phyloP scores from a whole-genome alignment of 2,113 vertebrate genomes.

The Seriola quinqueradiata region DNA sequence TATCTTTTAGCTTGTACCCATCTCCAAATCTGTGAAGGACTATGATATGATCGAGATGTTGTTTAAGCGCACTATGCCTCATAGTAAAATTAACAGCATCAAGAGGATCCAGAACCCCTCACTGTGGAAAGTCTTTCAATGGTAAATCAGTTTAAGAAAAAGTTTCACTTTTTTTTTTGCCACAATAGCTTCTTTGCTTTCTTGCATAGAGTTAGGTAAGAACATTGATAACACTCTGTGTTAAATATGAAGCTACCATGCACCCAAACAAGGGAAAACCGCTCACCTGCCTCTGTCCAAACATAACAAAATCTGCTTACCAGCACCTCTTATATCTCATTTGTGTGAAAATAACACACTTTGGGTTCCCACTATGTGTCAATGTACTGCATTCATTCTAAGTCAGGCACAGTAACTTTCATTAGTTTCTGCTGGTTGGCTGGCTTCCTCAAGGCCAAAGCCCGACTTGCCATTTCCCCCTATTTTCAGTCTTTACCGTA shows the following conservation, averaged over 20 bases:
- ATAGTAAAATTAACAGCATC: conserved; percentile 83
- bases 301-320: background rate
- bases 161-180: background rate
- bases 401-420: too few relatives aligned
- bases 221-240: background rate
- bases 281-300: background rate
- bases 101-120: conserved; percentile 88
- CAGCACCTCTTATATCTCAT: background rate
- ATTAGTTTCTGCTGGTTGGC: background rate
- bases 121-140: conserved; percentile 89
- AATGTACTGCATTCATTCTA: too few relatives aligned
- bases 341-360: background rate
- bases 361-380: background rate
- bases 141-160: conserved; percentile 77
- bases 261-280: background rate
- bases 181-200: background rate
- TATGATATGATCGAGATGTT: conserved; percentile 73
- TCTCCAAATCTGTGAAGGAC: conserved; percentile 71
- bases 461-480: background rate
- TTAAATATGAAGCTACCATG: background rate
- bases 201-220: background rate
- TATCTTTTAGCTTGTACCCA: conserved; percentile 78
- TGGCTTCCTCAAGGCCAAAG: background rate
- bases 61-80: conserved; percentile 86
- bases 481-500: background rate